Conservation (phyloP, 2,888 invertebrate genomes). For the Saturnia pavonia region DNA sequence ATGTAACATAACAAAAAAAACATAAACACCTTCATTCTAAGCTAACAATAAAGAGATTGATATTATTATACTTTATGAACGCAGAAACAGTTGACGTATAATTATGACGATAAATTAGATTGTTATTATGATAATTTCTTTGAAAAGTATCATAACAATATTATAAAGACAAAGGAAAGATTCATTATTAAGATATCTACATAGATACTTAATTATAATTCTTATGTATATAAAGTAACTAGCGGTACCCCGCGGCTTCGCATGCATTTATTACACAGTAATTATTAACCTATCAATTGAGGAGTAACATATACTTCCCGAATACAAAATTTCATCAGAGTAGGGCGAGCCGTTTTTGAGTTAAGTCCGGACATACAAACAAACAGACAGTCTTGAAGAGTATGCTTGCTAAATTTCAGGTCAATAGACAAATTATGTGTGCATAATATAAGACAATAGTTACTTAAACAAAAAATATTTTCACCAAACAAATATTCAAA, state of each 20-base stretch:
- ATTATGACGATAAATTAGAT: background rate
- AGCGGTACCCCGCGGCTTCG: no score
- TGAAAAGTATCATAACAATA: background rate
- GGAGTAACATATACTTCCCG: no score
- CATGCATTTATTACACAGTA: no score
- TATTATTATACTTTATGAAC: background rate
- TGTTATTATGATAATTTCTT: constrained; percentile 4
- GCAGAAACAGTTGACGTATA: background rate
- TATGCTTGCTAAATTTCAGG: background rate
- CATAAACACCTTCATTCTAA: background rate
- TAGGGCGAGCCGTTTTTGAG: no score
- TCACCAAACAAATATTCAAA: no score
- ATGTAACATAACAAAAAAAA: background rate
- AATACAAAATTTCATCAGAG: no score
- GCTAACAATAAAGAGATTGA: background rate
- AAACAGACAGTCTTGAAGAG: no score
- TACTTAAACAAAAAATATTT: no score
- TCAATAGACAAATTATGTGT: no score
- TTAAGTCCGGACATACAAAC: no score
- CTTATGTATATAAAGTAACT: background rate
- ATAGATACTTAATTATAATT: background rate
- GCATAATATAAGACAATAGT: no score
- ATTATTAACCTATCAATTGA: no score
- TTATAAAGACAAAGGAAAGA: background rate
- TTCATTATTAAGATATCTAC: background rate